Evolutionary conservation across 2,888 invertebrate genomes (phyloP).

Genomic region (Drosophila nr. perissopoda): DNA sequence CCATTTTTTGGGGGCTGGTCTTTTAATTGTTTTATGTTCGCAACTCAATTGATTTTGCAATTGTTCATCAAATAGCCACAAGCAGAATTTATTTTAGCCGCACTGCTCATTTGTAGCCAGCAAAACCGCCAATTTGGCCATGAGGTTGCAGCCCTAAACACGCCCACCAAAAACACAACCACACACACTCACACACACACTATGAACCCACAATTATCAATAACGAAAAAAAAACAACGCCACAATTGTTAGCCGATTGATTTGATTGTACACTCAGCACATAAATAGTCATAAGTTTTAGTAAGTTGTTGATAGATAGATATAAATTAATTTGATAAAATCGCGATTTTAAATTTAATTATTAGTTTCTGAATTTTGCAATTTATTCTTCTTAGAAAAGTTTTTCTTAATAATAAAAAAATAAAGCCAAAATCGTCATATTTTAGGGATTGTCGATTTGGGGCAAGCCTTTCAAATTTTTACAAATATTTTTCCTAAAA

Average conservation of each 20-base stretch:
- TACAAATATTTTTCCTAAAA: background rate
- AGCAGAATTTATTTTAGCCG: conserved; percentile 69
- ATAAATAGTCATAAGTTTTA: background rate
- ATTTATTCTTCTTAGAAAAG: background rate
- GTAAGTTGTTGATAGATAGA: background rate
- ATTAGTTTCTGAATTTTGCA: background rate
- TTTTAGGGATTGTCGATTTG: background rate
- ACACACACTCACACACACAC: conserved; percentile 5
- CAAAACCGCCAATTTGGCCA: conserved; percentile 76
- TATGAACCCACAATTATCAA: conserved; percentile 41
- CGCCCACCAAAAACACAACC: conserved; percentile 39
- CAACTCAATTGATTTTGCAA: conserved; percentile 48
- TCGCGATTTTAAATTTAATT: background rate
- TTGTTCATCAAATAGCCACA: conserved; percentile 74
- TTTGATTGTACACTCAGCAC: conserved; percentile 27
- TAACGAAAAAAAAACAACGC: conserved; percentile 23
- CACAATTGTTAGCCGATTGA: conserved; percentile 23
- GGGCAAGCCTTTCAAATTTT: background rate
- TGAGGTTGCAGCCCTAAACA: conserved; percentile 41
- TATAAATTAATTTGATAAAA: background rate
- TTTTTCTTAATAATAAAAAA: background rate
- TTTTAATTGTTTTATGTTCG: conserved; percentile 63
- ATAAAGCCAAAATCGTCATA: background rate
- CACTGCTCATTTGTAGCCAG: conserved; percentile 71
- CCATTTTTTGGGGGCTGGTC: conserved; percentile 25